These are phyloP conservation scores for Leptothorax acervorum DNA, from an alignment of 2,888 invertebrate genomes.

Conservation along the genomic window DNA sequence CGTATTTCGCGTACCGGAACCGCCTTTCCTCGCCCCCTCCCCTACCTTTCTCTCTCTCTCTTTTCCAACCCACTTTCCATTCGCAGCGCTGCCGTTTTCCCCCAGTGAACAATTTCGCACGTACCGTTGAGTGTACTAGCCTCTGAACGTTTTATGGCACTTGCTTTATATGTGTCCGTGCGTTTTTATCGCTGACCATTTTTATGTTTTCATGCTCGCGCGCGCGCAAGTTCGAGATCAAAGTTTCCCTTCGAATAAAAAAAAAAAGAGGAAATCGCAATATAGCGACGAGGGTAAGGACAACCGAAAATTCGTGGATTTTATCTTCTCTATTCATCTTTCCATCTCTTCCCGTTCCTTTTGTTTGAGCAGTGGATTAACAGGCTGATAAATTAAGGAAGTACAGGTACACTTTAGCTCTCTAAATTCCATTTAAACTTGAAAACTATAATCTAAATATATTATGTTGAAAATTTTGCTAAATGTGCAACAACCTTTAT, in stretches of 20 bases:
- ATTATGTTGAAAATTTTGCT: background rate
- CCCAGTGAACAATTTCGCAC: slow-evolving; percentile 56
- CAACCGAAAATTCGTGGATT: slow-evolving; percentile 4
- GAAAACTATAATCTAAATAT: background rate
- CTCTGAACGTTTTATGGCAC: slow-evolving; percentile 55
- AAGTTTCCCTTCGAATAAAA: slow-evolving; percentile 63
- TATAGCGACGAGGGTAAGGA: background rate
- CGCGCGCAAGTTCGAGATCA: slow-evolving; percentile 56
- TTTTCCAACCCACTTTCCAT: background rate
- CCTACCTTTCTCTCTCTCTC: background rate
- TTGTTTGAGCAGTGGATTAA: slow-evolving; percentile 1
- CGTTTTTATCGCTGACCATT: slow-evolving; percentile 65
- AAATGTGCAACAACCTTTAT: background rate
- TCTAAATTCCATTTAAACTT: background rate
- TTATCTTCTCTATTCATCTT: background rate
- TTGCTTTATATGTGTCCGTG: slow-evolving; percentile 52
- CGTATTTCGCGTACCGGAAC: slow-evolving; percentile 49
- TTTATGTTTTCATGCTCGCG: slow-evolving; percentile 56
- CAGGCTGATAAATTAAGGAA: background rate
- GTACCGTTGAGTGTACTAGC: slow-evolving; percentile 55
- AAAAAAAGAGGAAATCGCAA: slow-evolving; percentile 25
- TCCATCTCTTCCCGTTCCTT: background rate
- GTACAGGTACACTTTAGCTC: background rate
- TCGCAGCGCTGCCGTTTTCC: slow-evolving; percentile 44
- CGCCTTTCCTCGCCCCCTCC: background rate